phyloP scores from a whole-genome alignment of 2,797 vertebrate genomes.

The Smutsia gigantea region DNA sequence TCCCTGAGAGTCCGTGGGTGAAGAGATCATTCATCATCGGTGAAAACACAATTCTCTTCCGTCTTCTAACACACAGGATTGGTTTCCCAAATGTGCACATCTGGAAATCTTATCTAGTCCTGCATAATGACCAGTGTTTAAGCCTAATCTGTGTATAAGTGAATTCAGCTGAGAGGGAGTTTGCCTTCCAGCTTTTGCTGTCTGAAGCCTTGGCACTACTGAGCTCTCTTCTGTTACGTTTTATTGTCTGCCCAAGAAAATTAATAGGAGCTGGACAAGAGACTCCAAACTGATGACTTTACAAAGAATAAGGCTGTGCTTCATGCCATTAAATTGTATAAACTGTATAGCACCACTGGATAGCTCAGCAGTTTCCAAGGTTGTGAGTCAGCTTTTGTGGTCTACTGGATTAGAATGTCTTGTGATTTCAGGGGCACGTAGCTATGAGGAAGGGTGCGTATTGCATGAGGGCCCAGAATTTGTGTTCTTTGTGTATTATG shows the following conservation, averaged over 20 bases:
- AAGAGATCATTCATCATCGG: conserved; percentile 70
- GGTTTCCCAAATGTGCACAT: conserved; percentile 50
- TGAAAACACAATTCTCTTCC: neutral
- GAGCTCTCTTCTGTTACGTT: conserved; percentile 39
- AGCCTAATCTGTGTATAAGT: conserved; percentile 54
- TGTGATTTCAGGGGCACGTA: neutral
- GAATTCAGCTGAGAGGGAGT: conserved; percentile 58
- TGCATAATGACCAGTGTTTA: conserved; percentile 50
- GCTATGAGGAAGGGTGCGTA: neutral
- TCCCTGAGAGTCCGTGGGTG: neutral
- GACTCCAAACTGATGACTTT: conserved; percentile 36
- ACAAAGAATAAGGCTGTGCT: neutral
- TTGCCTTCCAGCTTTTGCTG: neutral
- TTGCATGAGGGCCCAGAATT: neutral
- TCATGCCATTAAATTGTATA: neutral
- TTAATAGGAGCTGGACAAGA: conserved; percentile 13
- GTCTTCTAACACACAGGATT: conserved; percentile 7
- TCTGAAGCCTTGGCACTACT: conserved; percentile 20
- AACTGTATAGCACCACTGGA: neutral
- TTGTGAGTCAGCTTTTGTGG: conserved; percentile 5
- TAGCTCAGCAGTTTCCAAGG: neutral
- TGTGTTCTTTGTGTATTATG: neutral
- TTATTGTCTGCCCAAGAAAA: conserved; percentile 50
- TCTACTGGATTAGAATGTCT: neutral
- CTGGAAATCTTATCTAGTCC: conserved; percentile 63